Evolutionary conservation across 2,113 vertebrate genomes (phyloP), one percentile per base, ranked within the genome.

Genomic region (Myotis brandtii): DNA sequence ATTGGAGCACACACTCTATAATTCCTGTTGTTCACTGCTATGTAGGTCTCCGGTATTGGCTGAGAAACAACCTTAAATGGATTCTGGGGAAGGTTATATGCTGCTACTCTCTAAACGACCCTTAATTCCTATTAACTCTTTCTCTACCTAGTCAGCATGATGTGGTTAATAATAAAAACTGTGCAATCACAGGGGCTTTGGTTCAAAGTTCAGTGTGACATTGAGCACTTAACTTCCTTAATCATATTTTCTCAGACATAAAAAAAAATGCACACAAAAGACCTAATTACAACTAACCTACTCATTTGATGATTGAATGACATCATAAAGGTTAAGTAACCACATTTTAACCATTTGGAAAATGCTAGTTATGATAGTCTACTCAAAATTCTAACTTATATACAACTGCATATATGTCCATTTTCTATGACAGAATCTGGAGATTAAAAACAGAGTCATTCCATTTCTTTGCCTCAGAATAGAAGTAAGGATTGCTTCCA

Each of bases 121-220:
- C 48, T 59, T 54, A 37, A 56, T 64, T 76, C 69, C 52, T 88
- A 67, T 43, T 77, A 91, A 86, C 32, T 12, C 32, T 69, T 73
- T 73, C 9, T 13, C 20, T 46, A 46, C n/a, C 67, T 34, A 30
- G 9, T 56, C 48, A 75, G 73, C 21, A 86, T 7, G 18, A 62
- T 4, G 9, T 37, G 69, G 14, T 25, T 48, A 76, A 81, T 54
- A 76, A 88, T 56, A 94, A 52, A 88, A 14, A 40, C 59, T 34
- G 32, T 2, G 11, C 6, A 86, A 4, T 30, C 48, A 59, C 9
- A 89, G 54, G 3, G 84, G 7, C 20, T 84, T 17, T 18, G 43
- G 66, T 48, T 94, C 86, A 85, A 73, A 90, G 93, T 80, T 66
- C 50, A 66, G 43, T 23, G 37, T 43, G 67, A 90, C 46, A n/a